A percentile compares a stretch with the other conserved stretches of the same genome.
These are phyloP conservation scores for Archips crataeganus DNA, from an alignment of 2,888 invertebrate genomes.

Conservation along the genomic window DNA sequence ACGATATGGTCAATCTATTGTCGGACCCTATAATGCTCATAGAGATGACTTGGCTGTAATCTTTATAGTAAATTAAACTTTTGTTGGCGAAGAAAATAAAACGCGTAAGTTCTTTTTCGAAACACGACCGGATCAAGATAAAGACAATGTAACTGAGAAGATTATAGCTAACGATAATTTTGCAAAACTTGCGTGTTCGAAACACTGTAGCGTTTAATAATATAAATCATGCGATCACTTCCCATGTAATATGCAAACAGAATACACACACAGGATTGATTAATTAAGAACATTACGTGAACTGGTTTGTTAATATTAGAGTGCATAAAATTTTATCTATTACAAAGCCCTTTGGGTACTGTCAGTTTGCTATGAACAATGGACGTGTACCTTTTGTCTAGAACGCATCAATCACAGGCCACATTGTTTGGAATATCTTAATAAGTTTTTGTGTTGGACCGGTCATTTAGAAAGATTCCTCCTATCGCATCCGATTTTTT, in stretches of 20 bases:
- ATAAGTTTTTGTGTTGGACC: conserved; percentile 81
- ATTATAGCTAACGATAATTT: not conserved
- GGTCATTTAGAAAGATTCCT: conserved; percentile 83
- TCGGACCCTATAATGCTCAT: conserved; percentile 45
- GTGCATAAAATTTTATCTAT: conserved; percentile 69
- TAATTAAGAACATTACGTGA: conserved; percentile 73
- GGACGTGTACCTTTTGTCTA: conserved; percentile 73
- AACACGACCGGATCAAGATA: not conserved
- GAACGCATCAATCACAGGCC: conserved; percentile 76
- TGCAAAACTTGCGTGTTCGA: conserved; percentile 16
- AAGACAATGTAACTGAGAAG: conserved; percentile 13
- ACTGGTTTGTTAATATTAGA: conserved; percentile 76
- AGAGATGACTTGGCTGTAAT: conserved; percentile 36
- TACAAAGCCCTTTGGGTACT: conserved; percentile 60
- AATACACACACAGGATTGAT: conserved; percentile 66
- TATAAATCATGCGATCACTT: conserved; percentile 24
- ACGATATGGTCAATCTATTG: conserved; percentile 54
- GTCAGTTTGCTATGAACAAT: conserved; percentile 68
- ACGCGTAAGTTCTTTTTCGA: conserved; percentile 1
- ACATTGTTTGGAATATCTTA: conserved; percentile 83
- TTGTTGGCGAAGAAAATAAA: conserved; percentile 30
- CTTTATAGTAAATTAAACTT: conserved; percentile 30
- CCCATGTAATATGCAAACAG: conserved; percentile 54
- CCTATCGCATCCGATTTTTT: conserved; percentile 61
- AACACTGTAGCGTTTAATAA: conserved; percentile 19